A percentile compares a stretch with the other conserved stretches of the same genome.
phyloP scores from a whole-genome alignment of 37 sponge, comb jelly and placozoan genomes.

The Halisarca cf. caerulea region DNA sequence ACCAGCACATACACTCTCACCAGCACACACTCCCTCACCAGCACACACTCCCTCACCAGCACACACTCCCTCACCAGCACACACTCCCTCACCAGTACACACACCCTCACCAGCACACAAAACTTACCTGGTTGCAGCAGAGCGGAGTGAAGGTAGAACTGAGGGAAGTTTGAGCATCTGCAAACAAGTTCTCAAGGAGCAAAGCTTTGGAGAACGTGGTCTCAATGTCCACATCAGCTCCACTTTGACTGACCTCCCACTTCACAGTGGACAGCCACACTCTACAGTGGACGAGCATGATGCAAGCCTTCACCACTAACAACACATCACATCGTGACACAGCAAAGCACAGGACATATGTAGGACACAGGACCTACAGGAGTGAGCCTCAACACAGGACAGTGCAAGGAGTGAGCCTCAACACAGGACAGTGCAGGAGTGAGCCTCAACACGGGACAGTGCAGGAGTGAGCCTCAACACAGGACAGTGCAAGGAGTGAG shows the following conservation, averaged over 20 bases:
- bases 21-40: no score
- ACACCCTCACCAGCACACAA: background rate
- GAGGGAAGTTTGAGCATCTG: background rate
- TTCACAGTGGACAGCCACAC: constrained; percentile 17
- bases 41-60: background rate
- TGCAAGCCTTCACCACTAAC: background rate
- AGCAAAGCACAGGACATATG: background rate
- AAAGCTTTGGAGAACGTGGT: background rate
- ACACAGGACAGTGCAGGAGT: background rate
- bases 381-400: background rate
- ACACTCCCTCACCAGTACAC: background rate
- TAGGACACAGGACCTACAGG: background rate
- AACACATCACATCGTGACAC: background rate
- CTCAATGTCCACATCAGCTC: background rate
- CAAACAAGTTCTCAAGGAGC: constrained; percentile 27
- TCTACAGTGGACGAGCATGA: background rate
- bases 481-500: no score
- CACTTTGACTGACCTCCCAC: background rate
- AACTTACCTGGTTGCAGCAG: background rate
- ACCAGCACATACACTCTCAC: no score
- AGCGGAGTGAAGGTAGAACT: background rate
- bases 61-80: background rate
- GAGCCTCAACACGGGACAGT: no score
- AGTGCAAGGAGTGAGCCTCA: background rate
- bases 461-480: no score